Evolutionary conservation across 2,888 invertebrate species (phyloP), one percentile per base, ranked within the genome.

Genomic region (Callimorpha dominula): DNA sequence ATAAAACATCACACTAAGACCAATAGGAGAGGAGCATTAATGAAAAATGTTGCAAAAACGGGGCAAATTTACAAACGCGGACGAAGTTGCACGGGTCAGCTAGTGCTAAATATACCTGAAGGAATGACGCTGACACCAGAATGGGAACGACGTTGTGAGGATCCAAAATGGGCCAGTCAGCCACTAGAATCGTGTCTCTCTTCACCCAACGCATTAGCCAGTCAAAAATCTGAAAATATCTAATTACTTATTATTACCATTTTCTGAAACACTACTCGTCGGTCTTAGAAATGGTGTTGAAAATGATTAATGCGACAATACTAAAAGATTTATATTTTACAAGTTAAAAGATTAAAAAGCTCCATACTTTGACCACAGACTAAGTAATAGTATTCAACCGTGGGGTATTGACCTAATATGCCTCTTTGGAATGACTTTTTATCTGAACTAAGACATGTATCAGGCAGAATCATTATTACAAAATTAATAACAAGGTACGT

Each of bases 131-230:
- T 0, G 99, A 99, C 0, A 99, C 98, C 76, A 99, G 96, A 70
- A 99, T 98, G 0, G 99, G 99, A 71, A 99, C 97, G 2, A 99
- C 99, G 91, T 98, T 99, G 86, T 96, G 97, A 0, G 98, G 96
- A 89, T 99, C 98, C 64, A 98, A 91, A 63, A 95, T 91, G 0
- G 98, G 98, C 96, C 97, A 97, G 81, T 97, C 97, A 0, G 96
- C 97, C 74, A 97, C 96, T 75, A 96, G 93, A 75, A 96, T 96
- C 0, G 96, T 93, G 83, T 97, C 97, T 50, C 97, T 96, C 91
- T 99, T 98, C n/a, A 99, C 98, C 98, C 99, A 99, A 80, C 97
- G 97, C 98, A 99, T 99, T 70, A 99, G 95, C 99, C 99, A 99
- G 86, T 99, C 99, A 92, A 99, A 99, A 77, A 99, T 99, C 90